These are phyloP conservation scores for Eupelmus urozonus DNA, from an alignment of 2,888 invertebrate species.

Conservation along the genomic window DNA sequence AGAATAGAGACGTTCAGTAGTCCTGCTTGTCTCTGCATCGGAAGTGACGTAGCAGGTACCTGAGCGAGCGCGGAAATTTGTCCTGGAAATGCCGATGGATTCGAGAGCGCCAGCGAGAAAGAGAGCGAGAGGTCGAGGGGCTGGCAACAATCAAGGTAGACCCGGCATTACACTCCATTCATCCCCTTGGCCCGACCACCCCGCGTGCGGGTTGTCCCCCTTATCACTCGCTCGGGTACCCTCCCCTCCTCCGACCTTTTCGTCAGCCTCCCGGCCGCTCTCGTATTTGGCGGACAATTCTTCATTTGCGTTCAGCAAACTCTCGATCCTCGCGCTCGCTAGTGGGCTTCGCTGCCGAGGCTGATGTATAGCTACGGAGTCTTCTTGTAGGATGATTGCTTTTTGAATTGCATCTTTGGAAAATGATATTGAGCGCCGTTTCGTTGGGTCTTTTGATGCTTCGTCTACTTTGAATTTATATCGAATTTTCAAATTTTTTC, in stretches of 20 bases:
- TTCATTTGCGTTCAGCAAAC: slow-evolving; percentile 76
- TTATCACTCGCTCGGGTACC: slow-evolving; percentile 60
- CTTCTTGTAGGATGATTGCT: slow-evolving; percentile 1
- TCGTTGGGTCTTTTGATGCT: no score
- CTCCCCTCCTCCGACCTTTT: no score
- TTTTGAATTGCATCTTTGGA: background rate
- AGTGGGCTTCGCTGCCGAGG: background rate
- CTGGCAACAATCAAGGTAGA: slow-evolving; percentile 75
- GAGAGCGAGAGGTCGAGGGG: slow-evolving; percentile 64
- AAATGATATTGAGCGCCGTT: background rate
- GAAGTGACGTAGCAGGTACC: slow-evolving; percentile 71
- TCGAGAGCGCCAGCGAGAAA: slow-evolving; percentile 56
- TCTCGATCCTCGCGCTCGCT: slow-evolving; percentile 61
- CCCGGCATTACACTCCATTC: slow-evolving; percentile 77
- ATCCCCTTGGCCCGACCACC: slow-evolving; percentile 62
- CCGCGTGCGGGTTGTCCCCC: slow-evolving; percentile 62
- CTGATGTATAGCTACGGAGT: background rate
- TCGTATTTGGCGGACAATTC: slow-evolving; percentile 76
- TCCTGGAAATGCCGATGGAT: slow-evolving; percentile 74
- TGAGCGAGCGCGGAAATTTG: slow-evolving; percentile 70
- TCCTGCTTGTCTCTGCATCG: slow-evolving; percentile 69
- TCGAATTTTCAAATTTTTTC: no score
- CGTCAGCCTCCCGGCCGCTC: slow-evolving; percentile 57
- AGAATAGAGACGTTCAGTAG: slow-evolving; percentile 38
- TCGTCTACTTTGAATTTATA: no score